Percentiles rank a stretch among this genome's conserved stretches.
phyloP scores from a whole-genome alignment of 1,140 invertebrate species.

The Antheraea pernyi region DNA sequence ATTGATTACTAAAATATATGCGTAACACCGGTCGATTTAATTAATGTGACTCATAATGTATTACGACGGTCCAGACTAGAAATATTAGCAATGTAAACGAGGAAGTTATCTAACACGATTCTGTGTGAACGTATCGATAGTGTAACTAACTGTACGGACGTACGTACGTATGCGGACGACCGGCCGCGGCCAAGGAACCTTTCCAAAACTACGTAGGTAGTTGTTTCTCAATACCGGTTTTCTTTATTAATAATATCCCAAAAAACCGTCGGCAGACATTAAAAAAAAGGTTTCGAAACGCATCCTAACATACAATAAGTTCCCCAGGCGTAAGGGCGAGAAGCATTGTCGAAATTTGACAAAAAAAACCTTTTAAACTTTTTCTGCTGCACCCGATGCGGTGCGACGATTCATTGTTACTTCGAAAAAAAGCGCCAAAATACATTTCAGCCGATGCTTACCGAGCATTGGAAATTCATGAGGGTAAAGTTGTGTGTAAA shows the following conservation, averaged over 20 bases:
- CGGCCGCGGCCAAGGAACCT: background rate
- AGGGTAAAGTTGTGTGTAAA: constrained; percentile 25
- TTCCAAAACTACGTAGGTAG: constrained; percentile 21
- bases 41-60: background rate
- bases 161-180: background rate
- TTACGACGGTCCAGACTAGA: background rate
- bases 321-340: constrained; percentile 49
- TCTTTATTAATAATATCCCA: constrained; percentile 23
- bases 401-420: constrained; percentile 45
- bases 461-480: constrained; percentile 49
- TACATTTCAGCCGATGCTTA: constrained; percentile 52
- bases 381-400: constrained; percentile 33
- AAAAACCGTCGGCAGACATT: constrained; percentile 34
- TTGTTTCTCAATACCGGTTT: constrained; percentile 19
- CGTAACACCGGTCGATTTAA: background rate
- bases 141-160: too few relatives aligned
- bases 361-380: constrained; percentile 44
- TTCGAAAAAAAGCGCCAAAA: constrained; percentile 63
- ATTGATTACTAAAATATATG: too few relatives aligned
- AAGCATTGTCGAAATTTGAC: constrained; percentile 58
- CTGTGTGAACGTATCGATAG: constrained; percentile 1
- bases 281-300: constrained; percentile 27
- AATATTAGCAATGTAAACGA: constrained; percentile 9
- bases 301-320: constrained; percentile 41
- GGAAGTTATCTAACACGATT: constrained; percentile 14